Evolutionary conservation across 2,888 invertebrate species (phyloP).

Genomic region (Catocala fraxini): DNA sequence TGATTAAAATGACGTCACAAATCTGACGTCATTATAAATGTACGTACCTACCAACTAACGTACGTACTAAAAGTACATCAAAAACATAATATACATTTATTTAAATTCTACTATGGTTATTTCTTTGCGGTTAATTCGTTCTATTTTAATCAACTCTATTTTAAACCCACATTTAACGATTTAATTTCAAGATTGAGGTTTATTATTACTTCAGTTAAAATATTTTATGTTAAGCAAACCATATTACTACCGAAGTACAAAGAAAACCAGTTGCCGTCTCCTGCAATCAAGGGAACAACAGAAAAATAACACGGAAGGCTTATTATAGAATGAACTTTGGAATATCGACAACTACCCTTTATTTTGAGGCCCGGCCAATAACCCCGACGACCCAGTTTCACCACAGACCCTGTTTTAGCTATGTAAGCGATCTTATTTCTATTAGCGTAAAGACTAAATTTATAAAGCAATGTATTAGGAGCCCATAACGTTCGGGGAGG

Average conservation of each 20-base stretch:
- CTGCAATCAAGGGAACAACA: constrained; percentile 26
- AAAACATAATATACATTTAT: too few species aligned
- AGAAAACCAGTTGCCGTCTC: constrained; percentile 4
- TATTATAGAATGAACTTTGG: constrained; percentile 51
- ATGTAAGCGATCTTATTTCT: constrained; percentile 32
- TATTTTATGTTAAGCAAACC: too few species aligned
- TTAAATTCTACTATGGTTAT: too few species aligned
- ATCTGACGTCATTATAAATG: too few species aligned
- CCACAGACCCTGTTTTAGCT: constrained; percentile 21
- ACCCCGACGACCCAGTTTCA: constrained; percentile 56
- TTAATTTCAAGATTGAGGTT: too few species aligned
- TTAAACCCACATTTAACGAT: too few species aligned
- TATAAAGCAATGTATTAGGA: constrained; percentile 30
- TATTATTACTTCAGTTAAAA: too few species aligned
- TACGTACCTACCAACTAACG: too few species aligned
- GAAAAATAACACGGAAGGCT: constrained; percentile 43
- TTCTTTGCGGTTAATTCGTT: too few species aligned
- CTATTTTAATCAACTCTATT: too few species aligned
- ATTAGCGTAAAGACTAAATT: constrained; percentile 27
- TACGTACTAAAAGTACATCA: too few species aligned
- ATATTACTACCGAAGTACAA: not conserved
- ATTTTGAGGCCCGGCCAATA: constrained; percentile 55
- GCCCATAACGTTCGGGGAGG: constrained; percentile 40
- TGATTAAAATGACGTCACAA: too few species aligned
- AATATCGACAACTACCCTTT: constrained; percentile 59